These are phyloP conservation scores for Delichon dasypus DNA, from an alignment of 2,797 vertebrate species.

Conservation along the genomic window DNA sequence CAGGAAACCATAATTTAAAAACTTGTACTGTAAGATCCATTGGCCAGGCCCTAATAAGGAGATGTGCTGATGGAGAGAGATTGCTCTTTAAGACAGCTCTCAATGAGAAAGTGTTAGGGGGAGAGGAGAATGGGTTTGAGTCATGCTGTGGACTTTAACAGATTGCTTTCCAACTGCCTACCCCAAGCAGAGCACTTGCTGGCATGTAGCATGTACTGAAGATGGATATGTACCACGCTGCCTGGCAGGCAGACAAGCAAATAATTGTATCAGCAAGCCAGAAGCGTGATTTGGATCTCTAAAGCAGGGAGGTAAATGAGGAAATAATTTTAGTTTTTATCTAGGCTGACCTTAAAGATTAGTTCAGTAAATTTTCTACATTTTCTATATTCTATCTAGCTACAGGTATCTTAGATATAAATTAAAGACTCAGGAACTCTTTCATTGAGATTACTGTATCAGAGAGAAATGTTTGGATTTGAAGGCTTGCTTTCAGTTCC, in stretches of 20 bases:
- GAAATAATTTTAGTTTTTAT: constrained; percentile 44
- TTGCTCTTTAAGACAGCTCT: constrained; percentile 11
- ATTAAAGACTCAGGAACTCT: background rate
- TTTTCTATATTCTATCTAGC: background rate
- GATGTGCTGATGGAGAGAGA: background rate
- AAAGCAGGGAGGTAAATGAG: background rate
- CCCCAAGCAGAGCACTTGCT: constrained; percentile 8
- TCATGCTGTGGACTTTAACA: constrained; percentile 49
- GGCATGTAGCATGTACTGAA: constrained; percentile 10
- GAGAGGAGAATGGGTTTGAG: background rate
- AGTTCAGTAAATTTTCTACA: background rate
- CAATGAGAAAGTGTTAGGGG: background rate
- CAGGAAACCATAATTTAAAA: background rate
- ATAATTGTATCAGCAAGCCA: constrained; percentile 36
- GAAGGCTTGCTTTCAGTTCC: background rate
- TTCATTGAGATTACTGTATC: background rate
- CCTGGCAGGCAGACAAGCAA: constrained; percentile 43
- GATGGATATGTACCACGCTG: constrained; percentile 3
- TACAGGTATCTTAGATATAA: background rate
- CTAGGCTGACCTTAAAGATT: background rate
- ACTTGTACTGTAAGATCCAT: background rate
- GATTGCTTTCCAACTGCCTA: constrained; percentile 44
- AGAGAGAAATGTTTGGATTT: background rate
- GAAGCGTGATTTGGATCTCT: background rate
- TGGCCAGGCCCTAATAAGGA: background rate